Evolutionary conservation across 2,113 vertebrate species (phyloP).

Genomic region (Eidolon helvum): DNA sequence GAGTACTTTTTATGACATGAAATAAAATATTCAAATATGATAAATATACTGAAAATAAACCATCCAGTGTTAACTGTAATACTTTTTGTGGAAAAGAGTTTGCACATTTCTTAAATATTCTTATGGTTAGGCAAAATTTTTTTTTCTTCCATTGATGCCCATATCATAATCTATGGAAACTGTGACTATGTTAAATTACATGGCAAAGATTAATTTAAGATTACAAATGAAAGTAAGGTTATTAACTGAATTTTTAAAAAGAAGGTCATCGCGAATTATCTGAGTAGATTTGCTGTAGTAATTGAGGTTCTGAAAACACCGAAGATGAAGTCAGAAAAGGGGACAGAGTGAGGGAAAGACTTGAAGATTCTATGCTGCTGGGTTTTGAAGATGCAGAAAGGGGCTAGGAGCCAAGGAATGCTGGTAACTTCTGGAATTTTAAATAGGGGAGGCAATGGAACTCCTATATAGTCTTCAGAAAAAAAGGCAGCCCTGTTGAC

Average conservation of each 20-base stretch:
- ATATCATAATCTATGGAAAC: background rate
- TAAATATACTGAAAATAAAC: background rate
- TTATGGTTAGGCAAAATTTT: background rate
- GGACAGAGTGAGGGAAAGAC: background rate
- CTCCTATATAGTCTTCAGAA: background rate
- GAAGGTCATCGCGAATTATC: background rate
- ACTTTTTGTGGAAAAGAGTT: background rate
- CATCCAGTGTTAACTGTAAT: background rate
- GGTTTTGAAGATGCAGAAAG: background rate
- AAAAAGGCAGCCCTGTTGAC: background rate
- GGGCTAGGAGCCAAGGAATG: background rate
- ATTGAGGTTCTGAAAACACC: background rate
- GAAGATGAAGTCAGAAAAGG: background rate
- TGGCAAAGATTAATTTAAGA: background rate
- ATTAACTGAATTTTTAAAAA: background rate
- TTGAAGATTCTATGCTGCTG: background rate
- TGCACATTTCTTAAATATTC: background rate
- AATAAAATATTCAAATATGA: background rate
- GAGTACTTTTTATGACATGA: background rate
- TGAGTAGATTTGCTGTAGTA: background rate
- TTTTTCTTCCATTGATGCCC: too few relatives aligned
- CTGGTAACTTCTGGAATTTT: background rate
- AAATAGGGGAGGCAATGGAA: background rate
- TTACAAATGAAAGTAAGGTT: background rate
- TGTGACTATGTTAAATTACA: background rate